phyloP scores from a whole-genome alignment of 2,113 vertebrate genomes.

The Dipodomys spectabilis region DNA sequence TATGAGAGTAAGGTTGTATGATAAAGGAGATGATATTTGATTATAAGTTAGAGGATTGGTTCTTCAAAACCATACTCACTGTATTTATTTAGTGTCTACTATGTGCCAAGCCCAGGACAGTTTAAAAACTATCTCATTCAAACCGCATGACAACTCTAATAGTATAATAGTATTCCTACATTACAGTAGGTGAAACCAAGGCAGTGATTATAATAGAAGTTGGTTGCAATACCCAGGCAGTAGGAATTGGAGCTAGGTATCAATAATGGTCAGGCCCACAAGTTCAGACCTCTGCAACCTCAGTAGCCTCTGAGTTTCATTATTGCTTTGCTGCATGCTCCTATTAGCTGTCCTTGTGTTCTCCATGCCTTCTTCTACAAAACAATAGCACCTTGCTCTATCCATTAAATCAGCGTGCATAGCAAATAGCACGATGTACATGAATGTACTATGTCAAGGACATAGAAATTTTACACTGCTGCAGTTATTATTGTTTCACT shows the following conservation, averaged over 20 bases:
- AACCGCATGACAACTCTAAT: not conserved
- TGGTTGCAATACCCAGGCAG: not conserved
- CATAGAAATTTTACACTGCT: not conserved
- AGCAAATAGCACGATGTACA: not conserved
- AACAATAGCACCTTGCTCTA: not conserved
- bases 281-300: not conserved
- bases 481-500: not conserved
- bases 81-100: not conserved
- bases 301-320: not conserved
- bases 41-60: not conserved
- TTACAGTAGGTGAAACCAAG: not conserved
- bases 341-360: not conserved
- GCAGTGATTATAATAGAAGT: not conserved
- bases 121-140: not conserved
- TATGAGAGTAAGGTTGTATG: not conserved
- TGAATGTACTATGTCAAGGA: not conserved
- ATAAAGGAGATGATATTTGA: not conserved
- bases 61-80: not conserved
- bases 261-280: not conserved
- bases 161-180: not conserved
- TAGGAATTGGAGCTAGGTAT: not conserved
- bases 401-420: not conserved
- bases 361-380: not conserved
- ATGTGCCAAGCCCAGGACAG: not conserved
- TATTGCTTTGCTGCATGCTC: not conserved